Evolutionary conservation across 1,140 invertebrate genomes (phyloP).

Genomic region (Trichomalopsis sarcophagae): DNA sequence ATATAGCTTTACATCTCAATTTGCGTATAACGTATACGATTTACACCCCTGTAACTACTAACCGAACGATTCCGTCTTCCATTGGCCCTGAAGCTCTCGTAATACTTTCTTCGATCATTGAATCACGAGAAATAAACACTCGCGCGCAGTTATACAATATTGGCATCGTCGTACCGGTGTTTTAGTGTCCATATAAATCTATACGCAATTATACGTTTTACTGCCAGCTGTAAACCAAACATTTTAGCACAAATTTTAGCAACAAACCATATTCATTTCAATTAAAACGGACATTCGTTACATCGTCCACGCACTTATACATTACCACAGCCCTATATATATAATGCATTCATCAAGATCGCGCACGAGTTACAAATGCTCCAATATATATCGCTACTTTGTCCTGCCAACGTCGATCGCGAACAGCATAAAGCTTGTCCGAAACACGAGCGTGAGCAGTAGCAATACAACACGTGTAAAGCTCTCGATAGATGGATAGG

Average conservation of each 20-base stretch:
- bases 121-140: background rate
- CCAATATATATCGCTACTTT: background rate
- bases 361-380: background rate
- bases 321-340: background rate
- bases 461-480: background rate
- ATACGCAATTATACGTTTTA: too few species aligned
- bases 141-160: too few species aligned
- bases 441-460: background rate
- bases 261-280: background rate
- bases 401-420: background rate
- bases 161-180: too few species aligned
- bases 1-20: slow-evolving; percentile 43
- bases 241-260: too few species aligned
- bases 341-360: background rate
- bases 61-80: background rate
- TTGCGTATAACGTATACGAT: background rate
- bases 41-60: background rate
- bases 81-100: background rate
- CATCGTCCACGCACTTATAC: too few species aligned
- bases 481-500: background rate
- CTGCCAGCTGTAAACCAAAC: too few species aligned
- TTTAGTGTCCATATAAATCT: too few species aligned
- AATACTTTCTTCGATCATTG: background rate
- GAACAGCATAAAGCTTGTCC: background rate
- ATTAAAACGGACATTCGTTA: background rate